A percentile compares a stretch with the other conserved stretches of the same genome.
phyloP scores from a whole-genome alignment of 2,888 invertebrate genomes.

The Zootermopsis nevadensis region DNA sequence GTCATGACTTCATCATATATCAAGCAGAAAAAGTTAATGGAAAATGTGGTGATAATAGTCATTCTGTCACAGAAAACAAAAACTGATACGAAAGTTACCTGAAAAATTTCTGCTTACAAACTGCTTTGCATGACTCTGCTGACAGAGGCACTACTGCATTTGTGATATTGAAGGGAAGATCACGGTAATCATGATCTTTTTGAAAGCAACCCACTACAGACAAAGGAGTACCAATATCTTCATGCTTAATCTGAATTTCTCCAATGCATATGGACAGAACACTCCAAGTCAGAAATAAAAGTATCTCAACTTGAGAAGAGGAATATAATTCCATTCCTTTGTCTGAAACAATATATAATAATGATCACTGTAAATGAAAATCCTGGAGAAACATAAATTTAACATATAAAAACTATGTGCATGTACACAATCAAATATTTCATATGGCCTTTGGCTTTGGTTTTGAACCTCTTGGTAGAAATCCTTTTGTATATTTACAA shows the following conservation, averaged over 20 bases:
- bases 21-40: no score
- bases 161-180: background rate
- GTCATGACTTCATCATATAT: no score
- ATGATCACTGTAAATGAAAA: no score
- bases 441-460: no score
- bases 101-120: slow-evolving; percentile 47
- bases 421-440: no score
- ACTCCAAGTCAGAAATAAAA: background rate
- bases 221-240: background rate
- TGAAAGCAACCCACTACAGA: background rate
- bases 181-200: background rate
- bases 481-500: no score
- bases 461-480: no score
- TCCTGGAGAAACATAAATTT: no score
- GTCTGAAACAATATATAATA: background rate
- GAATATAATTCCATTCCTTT: background rate
- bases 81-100: slow-evolving; percentile 43
- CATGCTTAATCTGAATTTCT: background rate
- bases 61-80: background rate
- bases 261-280: background rate
- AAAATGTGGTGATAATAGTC: background rate
- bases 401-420: no score
- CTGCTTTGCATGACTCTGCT: slow-evolving; percentile 44
- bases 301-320: background rate
- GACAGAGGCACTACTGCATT: background rate